phyloP scores from a whole-genome alignment of 2,113 vertebrate genomes.

The Sula dactylatra region DNA sequence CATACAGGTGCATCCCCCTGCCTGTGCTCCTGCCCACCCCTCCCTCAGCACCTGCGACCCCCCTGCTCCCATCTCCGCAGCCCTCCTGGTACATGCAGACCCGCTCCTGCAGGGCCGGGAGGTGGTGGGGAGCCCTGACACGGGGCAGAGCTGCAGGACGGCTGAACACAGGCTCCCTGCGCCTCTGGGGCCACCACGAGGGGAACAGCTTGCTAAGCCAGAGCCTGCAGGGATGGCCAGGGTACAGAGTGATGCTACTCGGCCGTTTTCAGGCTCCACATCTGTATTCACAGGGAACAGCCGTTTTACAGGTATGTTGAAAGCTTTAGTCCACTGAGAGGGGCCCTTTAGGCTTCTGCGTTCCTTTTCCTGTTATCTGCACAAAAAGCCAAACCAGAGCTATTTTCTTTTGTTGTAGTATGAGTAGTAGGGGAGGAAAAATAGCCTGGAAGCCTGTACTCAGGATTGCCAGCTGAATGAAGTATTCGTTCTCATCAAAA shows the following conservation, averaged over 20 bases:
- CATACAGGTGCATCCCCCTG: too few relatives aligned
- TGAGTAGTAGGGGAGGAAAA: background rate
- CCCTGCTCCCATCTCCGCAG: background rate
- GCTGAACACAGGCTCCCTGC: rapidly evolving
- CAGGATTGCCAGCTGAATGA: background rate
- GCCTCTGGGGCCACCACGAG: rapidly evolving
- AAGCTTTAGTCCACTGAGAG: background rate
- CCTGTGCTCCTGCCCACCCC: background rate
- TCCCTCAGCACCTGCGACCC: rapidly evolving
- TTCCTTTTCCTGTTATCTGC: background rate
- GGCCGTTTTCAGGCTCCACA: rapidly evolving
- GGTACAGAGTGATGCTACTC: background rate
- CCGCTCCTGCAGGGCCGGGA: background rate
- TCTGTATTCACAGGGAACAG: background rate
- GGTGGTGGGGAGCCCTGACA: rapidly evolving
- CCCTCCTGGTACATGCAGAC: background rate
- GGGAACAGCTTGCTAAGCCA: background rate
- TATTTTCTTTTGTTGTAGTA: background rate
- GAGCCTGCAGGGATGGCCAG: background rate
- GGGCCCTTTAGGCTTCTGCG: background rate
- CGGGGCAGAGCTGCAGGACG: rapidly evolving
- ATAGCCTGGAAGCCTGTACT: background rate
- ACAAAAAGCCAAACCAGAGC: background rate
- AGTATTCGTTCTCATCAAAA: background rate
- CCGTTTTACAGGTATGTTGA: background rate